Evolutionary conservation across 1,140 invertebrate species (phyloP).

Genomic region (Xylocopa sonorina): DNA sequence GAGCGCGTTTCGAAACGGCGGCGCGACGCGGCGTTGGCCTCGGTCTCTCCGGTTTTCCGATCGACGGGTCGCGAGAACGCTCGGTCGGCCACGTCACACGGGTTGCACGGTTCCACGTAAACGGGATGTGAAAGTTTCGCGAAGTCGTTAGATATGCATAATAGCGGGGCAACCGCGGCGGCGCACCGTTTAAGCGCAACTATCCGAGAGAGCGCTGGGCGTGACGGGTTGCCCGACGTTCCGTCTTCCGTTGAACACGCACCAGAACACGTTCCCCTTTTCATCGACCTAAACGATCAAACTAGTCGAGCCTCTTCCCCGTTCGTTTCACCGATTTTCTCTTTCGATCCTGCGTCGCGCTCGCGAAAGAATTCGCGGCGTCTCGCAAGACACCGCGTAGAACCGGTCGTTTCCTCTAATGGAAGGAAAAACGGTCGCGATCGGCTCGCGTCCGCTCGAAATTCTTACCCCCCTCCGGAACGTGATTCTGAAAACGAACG

Average conservation of each 20-base stretch:
- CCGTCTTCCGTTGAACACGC: not conserved
- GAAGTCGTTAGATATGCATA: slow-evolving; percentile 66
- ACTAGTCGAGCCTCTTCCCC: not conserved
- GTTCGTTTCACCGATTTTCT: slow-evolving; percentile 30
- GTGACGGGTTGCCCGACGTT: slow-evolving; percentile 57
- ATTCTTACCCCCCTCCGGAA: not conserved
- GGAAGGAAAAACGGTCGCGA: slow-evolving; percentile 9
- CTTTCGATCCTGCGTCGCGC: not conserved
- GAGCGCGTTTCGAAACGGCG: slow-evolving; percentile 14
- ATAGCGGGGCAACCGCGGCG: slow-evolving; percentile 56
- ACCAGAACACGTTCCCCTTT: not conserved
- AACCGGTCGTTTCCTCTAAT: slow-evolving; percentile 20
- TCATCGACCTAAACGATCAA: not conserved
- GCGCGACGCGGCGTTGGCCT: not conserved
- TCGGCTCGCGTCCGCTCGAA: not conserved
- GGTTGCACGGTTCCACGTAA: slow-evolving; percentile 55
- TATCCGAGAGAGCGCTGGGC: slow-evolving; percentile 44
- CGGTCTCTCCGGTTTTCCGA: slow-evolving; percentile 44
- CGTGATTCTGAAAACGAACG: too few relatives aligned
- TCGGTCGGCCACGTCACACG: slow-evolving; percentile 63
- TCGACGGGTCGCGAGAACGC: slow-evolving; percentile 63
- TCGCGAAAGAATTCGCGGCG: slow-evolving; percentile 4
- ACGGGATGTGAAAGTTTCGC: slow-evolving; percentile 72
- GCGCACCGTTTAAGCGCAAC: slow-evolving; percentile 51
- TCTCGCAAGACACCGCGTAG: not conserved